Percentiles rank a stretch among this genome's conserved stretches.
Evolutionary conservation across 2,797 vertebrate genomes (phyloP).

Genomic region (Gallinago nigripennis): DNA sequence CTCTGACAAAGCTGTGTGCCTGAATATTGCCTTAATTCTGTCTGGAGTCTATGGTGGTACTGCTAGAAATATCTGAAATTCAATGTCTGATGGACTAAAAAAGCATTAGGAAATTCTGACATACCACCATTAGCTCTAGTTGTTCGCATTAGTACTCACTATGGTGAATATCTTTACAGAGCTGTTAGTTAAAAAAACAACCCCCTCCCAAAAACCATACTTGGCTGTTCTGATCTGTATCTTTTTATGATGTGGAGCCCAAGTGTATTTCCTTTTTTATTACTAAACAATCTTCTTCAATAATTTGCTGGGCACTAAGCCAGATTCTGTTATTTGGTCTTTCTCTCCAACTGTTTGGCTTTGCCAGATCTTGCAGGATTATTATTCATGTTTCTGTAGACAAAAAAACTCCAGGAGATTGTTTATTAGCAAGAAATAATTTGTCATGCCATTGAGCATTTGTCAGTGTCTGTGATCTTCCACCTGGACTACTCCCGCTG

Average conservation of each 20-base stretch:
- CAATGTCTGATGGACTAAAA: not conserved
- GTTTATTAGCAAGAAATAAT: slow-evolving; percentile 25
- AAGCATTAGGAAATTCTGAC: not conserved
- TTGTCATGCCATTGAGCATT: not conserved
- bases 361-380: not conserved
- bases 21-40: not conserved
- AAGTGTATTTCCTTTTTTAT: not conserved
- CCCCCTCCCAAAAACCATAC: not conserved
- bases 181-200: not conserved
- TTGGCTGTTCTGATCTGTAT: not conserved
- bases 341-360: not conserved
- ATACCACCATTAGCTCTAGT: not conserved
- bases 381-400: slow-evolving; percentile 10
- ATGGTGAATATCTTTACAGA: not conserved
- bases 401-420: not conserved
- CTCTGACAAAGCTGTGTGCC: not conserved
- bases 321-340: not conserved
- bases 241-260: not conserved
- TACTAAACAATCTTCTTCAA: not conserved
- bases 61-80: not conserved
- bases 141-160: not conserved
- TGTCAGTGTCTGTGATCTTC: slow-evolving; percentile 24
- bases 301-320: not conserved
- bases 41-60: not conserved
- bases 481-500: slow-evolving; percentile 20